These are phyloP conservation scores for Anhinga anhinga DNA, from an alignment of 2,113 vertebrate species.

Conservation along the genomic window DNA sequence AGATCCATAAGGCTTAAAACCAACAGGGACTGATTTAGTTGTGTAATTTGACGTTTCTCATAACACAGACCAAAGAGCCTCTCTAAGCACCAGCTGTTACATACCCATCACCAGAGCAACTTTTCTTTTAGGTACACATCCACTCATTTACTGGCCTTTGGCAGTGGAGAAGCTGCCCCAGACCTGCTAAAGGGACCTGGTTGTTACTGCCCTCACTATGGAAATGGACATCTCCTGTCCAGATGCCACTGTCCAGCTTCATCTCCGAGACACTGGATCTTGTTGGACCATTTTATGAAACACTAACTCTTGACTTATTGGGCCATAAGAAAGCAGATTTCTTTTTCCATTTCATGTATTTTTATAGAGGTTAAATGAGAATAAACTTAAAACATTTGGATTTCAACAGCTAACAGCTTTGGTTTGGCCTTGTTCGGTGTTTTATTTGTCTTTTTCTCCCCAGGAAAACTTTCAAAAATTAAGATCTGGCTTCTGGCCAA, in stretches of 20 bases:
- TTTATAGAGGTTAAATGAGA: neutral
- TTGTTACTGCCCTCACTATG: neutral
- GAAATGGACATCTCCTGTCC: neutral
- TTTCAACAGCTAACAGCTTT: neutral
- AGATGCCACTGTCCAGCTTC: neutral
- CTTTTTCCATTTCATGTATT: neutral
- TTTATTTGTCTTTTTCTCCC: neutral
- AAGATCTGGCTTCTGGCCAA: neutral
- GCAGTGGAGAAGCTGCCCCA: neutral
- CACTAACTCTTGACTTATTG: neutral
- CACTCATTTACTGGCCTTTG: neutral
- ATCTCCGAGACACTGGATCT: neutral
- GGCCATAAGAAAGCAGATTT: neutral
- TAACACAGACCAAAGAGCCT: neutral
- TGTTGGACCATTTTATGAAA: neutral
- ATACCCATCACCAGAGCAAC: neutral
- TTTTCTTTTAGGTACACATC: neutral
- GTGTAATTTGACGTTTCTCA: constrained; percentile 3
- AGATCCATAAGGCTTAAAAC: neutral
- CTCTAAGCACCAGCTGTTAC: neutral
- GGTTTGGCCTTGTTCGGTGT: neutral
- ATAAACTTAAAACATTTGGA: neutral
- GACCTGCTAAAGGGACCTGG: neutral
- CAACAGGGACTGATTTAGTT: constrained; percentile 11
- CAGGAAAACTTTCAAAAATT: neutral